These are phyloP conservation scores for Cantharis flavilabris DNA, from an alignment of 2,888 invertebrate species.

Conservation along the genomic window DNA sequence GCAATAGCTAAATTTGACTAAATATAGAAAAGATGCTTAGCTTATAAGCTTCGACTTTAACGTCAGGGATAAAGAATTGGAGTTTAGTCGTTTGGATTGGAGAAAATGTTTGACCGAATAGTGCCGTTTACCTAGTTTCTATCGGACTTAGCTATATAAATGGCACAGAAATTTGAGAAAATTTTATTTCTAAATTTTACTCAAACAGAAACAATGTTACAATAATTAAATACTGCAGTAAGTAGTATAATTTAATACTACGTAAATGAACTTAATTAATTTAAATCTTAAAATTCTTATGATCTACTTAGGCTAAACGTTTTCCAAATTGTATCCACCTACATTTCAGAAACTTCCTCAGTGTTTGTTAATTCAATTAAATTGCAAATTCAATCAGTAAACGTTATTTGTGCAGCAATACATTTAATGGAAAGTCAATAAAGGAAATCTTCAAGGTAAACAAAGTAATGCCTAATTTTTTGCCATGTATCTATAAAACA, in stretches of 20 bases:
- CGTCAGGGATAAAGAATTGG: too few relatives aligned
- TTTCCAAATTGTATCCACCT: background rate
- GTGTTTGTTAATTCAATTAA: conserved; percentile 12
- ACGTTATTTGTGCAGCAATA: conserved; percentile 13
- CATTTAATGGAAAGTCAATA: conserved; percentile 13
- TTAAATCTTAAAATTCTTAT: background rate
- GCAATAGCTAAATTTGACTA: too few relatives aligned
- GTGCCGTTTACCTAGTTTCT: too few relatives aligned
- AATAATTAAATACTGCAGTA: background rate
- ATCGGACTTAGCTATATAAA: too few relatives aligned
- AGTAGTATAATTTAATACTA: background rate
- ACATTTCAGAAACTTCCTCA: conserved; percentile 7
- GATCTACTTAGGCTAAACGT: background rate
- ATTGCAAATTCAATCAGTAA: conserved; percentile 7
- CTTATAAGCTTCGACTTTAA: too few relatives aligned
- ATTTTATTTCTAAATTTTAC: background rate
- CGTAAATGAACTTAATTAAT: conserved; percentile 7
- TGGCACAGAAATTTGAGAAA: background rate
- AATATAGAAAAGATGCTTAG: too few relatives aligned
- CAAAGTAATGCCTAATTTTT: background rate
- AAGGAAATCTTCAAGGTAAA: background rate
- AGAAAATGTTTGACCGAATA: too few relatives aligned
- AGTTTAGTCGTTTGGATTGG: too few relatives aligned
- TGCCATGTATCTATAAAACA: background rate
- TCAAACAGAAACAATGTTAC: background rate